These are phyloP conservation scores for Epinephelus moara DNA, from an alignment of 2,113 vertebrate genomes.

Conservation along the genomic window DNA sequence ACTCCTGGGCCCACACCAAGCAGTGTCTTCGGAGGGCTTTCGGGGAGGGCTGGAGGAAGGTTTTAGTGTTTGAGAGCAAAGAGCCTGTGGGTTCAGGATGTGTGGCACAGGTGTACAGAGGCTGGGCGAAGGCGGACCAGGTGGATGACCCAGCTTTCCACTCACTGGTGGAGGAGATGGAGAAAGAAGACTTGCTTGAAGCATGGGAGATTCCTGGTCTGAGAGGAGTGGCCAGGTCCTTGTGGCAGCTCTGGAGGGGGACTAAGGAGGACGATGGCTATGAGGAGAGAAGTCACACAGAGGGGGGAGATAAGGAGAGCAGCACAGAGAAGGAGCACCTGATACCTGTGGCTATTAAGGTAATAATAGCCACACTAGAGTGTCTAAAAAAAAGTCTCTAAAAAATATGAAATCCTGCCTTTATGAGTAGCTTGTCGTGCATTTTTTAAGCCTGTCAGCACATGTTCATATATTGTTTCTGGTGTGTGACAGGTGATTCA, in stretches of 20 bases:
- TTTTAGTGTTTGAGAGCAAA: conserved; percentile 87
- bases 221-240: conserved; percentile 69
- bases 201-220: conserved; percentile 87
- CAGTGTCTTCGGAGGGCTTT: conserved; percentile 88
- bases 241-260: conserved; percentile 71
- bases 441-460: background rate
- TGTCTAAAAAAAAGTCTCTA: too few species aligned
- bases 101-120: conserved; percentile 95
- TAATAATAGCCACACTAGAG: conserved; percentile 68
- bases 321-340: conserved; percentile 71
- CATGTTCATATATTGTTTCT: background rate
- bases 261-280: conserved; percentile 56
- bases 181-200: conserved; percentile 79
- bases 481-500: conserved; percentile 89
- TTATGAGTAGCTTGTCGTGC: background rate
- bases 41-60: conserved; percentile 87
- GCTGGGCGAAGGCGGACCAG: conserved; percentile 83
- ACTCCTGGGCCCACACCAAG: conserved; percentile 91
- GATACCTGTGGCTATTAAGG: conserved; percentile 94
- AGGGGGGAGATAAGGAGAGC: conserved; percentile 19
- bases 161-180: conserved; percentile 64
- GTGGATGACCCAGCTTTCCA: conserved; percentile 78
- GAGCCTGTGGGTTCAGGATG: conserved; percentile 94
- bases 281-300: conserved; percentile 45
- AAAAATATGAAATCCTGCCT: background rate